These are phyloP conservation scores for Falco biarmicus DNA, from an alignment of 2,797 vertebrate genomes.

Conservation along the genomic window DNA sequence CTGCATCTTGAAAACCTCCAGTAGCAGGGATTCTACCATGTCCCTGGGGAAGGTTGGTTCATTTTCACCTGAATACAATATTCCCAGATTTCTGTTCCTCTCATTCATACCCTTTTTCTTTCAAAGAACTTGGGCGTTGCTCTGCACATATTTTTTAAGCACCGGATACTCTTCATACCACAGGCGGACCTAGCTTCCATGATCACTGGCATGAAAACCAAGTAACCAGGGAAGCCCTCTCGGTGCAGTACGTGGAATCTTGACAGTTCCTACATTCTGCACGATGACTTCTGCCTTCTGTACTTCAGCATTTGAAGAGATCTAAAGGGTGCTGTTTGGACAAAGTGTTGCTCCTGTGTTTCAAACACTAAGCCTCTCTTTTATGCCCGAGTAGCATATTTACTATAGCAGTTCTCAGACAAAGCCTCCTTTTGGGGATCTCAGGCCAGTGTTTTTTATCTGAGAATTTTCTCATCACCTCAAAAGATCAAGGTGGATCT, in stretches of 20 bases:
- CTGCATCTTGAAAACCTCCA: neutral
- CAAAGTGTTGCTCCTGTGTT: neutral
- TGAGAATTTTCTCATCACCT: neutral
- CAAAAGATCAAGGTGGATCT: neutral
- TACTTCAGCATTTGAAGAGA: neutral
- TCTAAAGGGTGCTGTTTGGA: neutral
- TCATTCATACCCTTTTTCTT: neutral
- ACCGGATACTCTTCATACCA: neutral
- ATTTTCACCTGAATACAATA: neutral
- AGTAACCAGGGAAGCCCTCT: neutral
- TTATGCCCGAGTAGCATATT: neutral
- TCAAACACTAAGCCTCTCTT: neutral
- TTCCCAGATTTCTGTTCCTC: neutral
- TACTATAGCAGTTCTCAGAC: neutral
- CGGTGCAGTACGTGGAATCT: neutral
- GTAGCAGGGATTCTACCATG: fast-evolving
- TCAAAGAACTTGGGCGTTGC: neutral
- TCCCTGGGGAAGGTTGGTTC: neutral
- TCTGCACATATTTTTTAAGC: neutral
- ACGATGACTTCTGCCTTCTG: neutral
- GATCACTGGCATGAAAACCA: neutral
- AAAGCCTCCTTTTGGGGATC: neutral
- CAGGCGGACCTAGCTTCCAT: neutral
- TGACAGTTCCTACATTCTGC: neutral
- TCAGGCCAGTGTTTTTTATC: neutral